Conservation (phyloP, 2,113 vertebrate genomes). For the Canis aureus region DNA sequence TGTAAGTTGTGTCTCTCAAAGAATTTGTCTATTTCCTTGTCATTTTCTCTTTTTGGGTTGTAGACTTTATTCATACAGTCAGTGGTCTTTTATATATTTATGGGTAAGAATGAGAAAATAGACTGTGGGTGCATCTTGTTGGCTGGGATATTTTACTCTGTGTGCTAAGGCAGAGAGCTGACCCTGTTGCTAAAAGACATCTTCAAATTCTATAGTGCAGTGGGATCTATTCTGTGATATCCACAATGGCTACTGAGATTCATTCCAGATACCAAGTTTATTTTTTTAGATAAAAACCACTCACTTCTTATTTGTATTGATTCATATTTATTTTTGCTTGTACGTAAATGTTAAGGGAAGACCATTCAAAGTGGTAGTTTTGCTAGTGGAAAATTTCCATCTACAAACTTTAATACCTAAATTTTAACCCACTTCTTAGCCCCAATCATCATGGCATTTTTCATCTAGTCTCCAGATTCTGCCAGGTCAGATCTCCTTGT, state of each 20-base stretch:
- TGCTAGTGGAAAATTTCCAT: not conserved
- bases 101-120: not conserved
- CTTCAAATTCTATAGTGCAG: not conserved
- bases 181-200: not conserved
- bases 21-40: not conserved
- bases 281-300: not conserved
- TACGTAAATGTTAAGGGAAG: not conserved
- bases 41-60: not conserved
- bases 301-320: not conserved
- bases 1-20: slow-evolving; percentile 15
- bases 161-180: not conserved
- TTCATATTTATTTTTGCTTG: not conserved
- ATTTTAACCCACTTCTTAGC: not conserved
- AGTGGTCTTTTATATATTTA: not conserved
- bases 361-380: not conserved
- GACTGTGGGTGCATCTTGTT: not conserved
- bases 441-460: not conserved
- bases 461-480: not conserved
- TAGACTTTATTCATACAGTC: not conserved
- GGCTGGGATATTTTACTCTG: not conserved
- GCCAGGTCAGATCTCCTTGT: not conserved
- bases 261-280: not conserved
- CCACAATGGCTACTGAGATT: not conserved
- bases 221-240: not conserved
- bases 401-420: not conserved